Evolutionary conservation across 2,888 invertebrate species (phyloP).

Genomic region (Oxystoma pomonae): DNA sequence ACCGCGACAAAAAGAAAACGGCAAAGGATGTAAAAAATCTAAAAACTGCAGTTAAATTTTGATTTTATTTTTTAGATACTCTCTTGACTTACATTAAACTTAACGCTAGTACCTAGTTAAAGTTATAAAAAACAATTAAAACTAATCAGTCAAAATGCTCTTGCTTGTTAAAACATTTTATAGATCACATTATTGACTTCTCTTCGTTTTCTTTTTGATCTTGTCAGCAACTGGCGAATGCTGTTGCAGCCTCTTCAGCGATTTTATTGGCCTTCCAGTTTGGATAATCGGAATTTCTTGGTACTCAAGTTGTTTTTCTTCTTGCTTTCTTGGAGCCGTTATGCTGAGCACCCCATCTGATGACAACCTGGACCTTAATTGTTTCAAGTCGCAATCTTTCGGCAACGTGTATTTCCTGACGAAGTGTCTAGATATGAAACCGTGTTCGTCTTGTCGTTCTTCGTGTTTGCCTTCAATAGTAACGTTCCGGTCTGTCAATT

Average conservation of each 20-base stretch:
- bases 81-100: too few relatives aligned
- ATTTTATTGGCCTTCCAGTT: not conserved
- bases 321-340: not conserved
- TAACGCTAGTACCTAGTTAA: too few relatives aligned
- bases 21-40: too few relatives aligned
- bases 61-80: too few relatives aligned
- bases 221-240: not conserved
- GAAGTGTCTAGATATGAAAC: slow-evolving; percentile 71
- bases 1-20: too few relatives aligned
- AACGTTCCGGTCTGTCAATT: slow-evolving; percentile 59
- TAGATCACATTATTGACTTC: not conserved
- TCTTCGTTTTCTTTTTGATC: not conserved
- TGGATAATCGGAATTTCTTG: not conserved
- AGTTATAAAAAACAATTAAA: too few relatives aligned
- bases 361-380: not conserved
- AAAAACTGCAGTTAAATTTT: too few relatives aligned
- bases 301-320: not conserved
- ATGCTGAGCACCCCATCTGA: not conserved
- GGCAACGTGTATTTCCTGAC: slow-evolving; percentile 59
- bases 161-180: too few relatives aligned
- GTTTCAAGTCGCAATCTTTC: not conserved
- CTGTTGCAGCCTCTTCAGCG: not conserved
- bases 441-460: slow-evolving; percentile 70
- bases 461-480: slow-evolving; percentile 75
- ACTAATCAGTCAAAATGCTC: too few relatives aligned